Evolutionary conservation across 1,140 invertebrate genomes (phyloP).

Genomic region (Drosophila kikkawai): DNA sequence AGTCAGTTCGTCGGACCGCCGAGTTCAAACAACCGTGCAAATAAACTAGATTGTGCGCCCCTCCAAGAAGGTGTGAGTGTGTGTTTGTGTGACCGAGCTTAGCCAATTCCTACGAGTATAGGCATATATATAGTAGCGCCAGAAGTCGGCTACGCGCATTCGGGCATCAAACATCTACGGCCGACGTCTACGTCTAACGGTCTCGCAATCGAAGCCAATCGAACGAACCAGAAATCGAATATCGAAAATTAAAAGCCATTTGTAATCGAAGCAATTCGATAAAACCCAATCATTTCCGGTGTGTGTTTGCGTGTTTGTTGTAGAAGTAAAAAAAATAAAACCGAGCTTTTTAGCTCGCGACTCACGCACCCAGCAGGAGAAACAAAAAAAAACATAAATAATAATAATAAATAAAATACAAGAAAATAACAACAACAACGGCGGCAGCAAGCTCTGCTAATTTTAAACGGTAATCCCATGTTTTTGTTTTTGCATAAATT

Average conservation of each 20-base stretch:
- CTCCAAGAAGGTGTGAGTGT: constrained; percentile 15
- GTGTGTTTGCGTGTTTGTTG: constrained; percentile 19
- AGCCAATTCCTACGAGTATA: constrained; percentile 64
- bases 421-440: constrained; percentile 23
- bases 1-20: constrained; percentile 39
- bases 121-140: constrained; percentile 74
- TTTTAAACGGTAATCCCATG: constrained; percentile 77
- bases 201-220: constrained; percentile 23
- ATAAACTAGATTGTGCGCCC: constrained; percentile 75
- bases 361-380: constrained; percentile 49
- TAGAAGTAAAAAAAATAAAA: constrained; percentile 31
- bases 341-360: constrained; percentile 10
- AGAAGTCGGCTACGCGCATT: constrained; percentile 73
- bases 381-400: constrained; percentile 37
- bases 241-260: constrained; percentile 8
- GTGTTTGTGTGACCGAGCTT: constrained; percentile 32
- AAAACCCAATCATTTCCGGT: constrained; percentile 64
- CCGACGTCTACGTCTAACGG: constrained; percentile 40
- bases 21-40: constrained; percentile 73
- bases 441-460: constrained; percentile 63
- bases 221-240: constrained; percentile 36
- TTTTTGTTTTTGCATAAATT: constrained; percentile 55
- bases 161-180: constrained; percentile 58
- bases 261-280: constrained; percentile 20
- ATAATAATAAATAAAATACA: constrained; percentile 30